Evolutionary conservation across 64 coral and sea anemone species (phyloP).

Genomic region (Porites australiensis): DNA sequence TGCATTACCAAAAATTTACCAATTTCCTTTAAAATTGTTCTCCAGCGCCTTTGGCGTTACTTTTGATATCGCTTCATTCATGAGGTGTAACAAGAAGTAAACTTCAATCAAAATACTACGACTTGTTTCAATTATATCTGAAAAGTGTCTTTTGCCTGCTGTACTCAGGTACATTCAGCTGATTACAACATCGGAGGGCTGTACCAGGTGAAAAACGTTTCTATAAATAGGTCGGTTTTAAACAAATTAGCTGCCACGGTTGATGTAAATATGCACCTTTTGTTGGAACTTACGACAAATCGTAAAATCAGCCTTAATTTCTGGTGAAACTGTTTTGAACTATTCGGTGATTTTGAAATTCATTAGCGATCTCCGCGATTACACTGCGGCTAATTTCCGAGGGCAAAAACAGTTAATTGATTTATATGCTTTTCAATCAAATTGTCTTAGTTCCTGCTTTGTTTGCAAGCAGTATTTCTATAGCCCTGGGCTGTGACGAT

Average conservation of each 20-base stretch:
- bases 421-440: not conserved
- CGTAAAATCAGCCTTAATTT: not conserved
- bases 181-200: not conserved
- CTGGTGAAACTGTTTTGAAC: not conserved
- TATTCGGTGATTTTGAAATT: not conserved
- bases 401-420: conserved; percentile 11
- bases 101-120: not conserved
- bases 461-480: not conserved
- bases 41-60: not conserved
- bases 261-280: too few relatives aligned
- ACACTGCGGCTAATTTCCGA: not conserved
- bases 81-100: not conserved
- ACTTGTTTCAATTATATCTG: not conserved
- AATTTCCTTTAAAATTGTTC: not conserved
- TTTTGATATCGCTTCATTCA: not conserved
- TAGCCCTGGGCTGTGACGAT: not conserved
- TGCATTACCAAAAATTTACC: not conserved
- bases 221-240: too few relatives aligned
- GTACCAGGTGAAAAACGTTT: not conserved
- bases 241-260: too few relatives aligned
- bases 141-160: not conserved
- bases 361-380: not conserved
- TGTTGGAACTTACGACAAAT: too few relatives aligned
- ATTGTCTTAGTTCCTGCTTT: not conserved
- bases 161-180: not conserved